Base-by-base conservation (phyloP, 2,888 invertebrate genomes). In the Noctua janthe region DNA sequence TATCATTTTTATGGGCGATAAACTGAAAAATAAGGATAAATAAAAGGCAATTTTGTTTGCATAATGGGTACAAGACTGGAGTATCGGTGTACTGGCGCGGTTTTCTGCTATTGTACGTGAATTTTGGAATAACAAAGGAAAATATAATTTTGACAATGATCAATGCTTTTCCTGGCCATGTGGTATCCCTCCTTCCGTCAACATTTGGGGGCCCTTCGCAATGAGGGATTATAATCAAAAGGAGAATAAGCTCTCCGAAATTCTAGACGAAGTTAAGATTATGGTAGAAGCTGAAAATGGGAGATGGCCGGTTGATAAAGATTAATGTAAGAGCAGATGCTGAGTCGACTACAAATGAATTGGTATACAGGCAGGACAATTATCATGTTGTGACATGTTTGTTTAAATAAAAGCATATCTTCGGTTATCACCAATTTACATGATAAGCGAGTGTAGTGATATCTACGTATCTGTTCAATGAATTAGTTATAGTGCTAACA, bases 1-100 rank as follows among this genome's bases (percentile, higher is more conserved):
- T 73, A 82, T 81, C 69, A 76, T 76, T 82, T 67, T 80, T 80
- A 75, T 74, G 74, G 74, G 72, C 78, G 62, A 83, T 84, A 66
- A 74, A 74, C 23, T 77, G 73, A 56, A 86, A 83, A 84, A 84
- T 76, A 86, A 47, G 35, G 54, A 76, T 76, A 82, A 86, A 82
- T 73, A 76, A 54, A 62, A 59, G 62, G 83, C 77, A 73, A 86
- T 84, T 83, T 71, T 49, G 66, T 86, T 74, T 83, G 70, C 59
- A 86, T 86, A 78, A 86, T 83, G 74, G 54, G 35, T 47, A 66
- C 56, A 47, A 66, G 29, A 71, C 43, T 85, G 72, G n/a, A 71
- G 17, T 72, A 69, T 56, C 23, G 23, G 35, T 51, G 71, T 75
- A 2, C 54, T 20, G 35, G 51, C 51, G 54, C 51, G 39, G 35